Evolutionary conservation across 1,140 invertebrate species (phyloP).

Genomic region (Diachasmimorpha longicaudata): DNA sequence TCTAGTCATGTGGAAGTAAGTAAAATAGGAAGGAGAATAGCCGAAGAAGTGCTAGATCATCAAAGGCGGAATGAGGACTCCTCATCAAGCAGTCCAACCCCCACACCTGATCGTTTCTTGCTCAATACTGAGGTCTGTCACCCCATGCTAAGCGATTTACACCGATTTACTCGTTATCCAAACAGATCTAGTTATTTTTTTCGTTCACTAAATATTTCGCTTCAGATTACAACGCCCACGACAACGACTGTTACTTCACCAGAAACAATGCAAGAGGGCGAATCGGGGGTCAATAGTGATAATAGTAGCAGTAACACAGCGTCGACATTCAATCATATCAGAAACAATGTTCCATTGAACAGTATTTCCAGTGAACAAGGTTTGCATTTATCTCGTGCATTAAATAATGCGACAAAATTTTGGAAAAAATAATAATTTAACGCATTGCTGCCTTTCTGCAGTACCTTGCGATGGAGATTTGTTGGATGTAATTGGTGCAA

Average conservation of each 20-base stretch:
- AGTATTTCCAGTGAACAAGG: constrained; percentile 59
- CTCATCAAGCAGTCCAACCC: constrained; percentile 62
- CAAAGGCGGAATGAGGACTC: constrained; percentile 64
- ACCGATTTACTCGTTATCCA: no score
- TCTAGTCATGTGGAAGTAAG: constrained; percentile 78
- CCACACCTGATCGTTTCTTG: constrained; percentile 47
- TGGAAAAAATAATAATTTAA: not conserved
- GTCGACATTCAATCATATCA: constrained; percentile 48
- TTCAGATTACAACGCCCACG: constrained; percentile 42
- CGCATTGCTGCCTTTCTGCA: constrained; percentile 39
- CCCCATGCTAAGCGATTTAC: not conserved
- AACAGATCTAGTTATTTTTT: not conserved
- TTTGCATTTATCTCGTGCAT: constrained; percentile 42
- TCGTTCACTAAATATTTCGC: constrained; percentile 25
- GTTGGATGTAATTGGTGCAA: constrained; percentile 68
- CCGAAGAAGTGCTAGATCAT: constrained; percentile 72
- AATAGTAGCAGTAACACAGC: constrained; percentile 44
- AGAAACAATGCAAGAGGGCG: constrained; percentile 35
- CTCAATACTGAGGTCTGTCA: constrained; percentile 49
- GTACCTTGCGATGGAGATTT: constrained; percentile 64
- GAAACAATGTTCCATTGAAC: constrained; percentile 55
- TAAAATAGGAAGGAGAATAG: constrained; percentile 81
- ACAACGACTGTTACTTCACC: constrained; percentile 23
- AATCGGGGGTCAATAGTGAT: constrained; percentile 39
- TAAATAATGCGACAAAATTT: not conserved